These are phyloP conservation scores for Spodoptera picta DNA, from an alignment of 2,888 invertebrate genomes.

Conservation along the genomic window DNA sequence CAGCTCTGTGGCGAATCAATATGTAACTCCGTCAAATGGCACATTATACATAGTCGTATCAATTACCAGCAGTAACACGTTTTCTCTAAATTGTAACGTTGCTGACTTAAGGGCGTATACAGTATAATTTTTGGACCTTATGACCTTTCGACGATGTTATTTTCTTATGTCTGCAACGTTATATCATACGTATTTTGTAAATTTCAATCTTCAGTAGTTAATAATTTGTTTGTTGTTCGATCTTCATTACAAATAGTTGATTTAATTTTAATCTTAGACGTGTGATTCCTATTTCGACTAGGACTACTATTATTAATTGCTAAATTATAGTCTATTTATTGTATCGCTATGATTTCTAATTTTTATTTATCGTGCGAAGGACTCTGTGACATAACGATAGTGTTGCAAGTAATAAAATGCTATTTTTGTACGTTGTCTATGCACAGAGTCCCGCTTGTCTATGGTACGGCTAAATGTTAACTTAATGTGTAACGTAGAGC, in stretches of 20 bases:
- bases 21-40: conserved; percentile 34
- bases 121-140: background rate
- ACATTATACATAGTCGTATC: conserved; percentile 11
- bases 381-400: conserved; percentile 46
- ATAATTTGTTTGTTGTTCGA: conserved; percentile 39
- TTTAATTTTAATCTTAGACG: conserved; percentile 29
- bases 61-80: conserved; percentile 8
- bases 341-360: conserved; percentile 43
- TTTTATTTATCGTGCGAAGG: conserved; percentile 47
- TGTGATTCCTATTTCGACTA: conserved; percentile 43
- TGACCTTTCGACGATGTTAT: too few species aligned
- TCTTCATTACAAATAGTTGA: conserved; percentile 41
- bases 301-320: conserved; percentile 30
- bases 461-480: conserved; percentile 67
- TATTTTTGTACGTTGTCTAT: conserved; percentile 58
- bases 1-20: conserved; percentile 28
- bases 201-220: conserved; percentile 20
- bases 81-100: conserved; percentile 15
- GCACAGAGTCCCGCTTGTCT: conserved; percentile 51
- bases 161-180: conserved; percentile 17
- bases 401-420: conserved; percentile 47
- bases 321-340: conserved; percentile 54
- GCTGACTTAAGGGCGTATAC: background rate
- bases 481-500: conserved; percentile 74
- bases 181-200: conserved; percentile 3